These are phyloP conservation scores for Onychorhynchus coronatus DNA, from an alignment of 2,113 vertebrate genomes.

Conservation along the genomic window DNA sequence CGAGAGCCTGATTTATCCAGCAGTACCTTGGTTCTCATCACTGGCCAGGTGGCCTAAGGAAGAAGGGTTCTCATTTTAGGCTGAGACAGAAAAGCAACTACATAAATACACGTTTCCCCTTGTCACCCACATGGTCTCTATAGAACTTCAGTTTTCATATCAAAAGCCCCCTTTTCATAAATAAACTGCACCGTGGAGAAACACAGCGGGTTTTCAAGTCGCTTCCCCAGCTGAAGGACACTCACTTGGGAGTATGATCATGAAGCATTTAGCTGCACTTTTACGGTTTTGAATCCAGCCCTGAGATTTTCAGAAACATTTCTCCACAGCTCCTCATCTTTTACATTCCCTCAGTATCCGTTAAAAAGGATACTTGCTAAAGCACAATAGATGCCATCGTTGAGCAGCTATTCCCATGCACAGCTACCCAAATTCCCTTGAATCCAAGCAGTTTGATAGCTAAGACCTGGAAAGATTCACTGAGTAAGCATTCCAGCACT, in stretches of 20 bases:
- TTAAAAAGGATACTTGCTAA: not conserved
- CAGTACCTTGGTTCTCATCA: not conserved
- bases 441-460: not conserved
- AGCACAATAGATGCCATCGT: not conserved
- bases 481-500: not conserved
- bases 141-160: not conserved
- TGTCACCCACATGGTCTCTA: not conserved
- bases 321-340: not conserved
- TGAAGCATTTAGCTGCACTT: not conserved
- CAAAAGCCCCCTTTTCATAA: not conserved
- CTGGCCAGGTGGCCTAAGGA: not conserved
- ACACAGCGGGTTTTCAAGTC: not conserved
- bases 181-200: not conserved
- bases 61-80: not conserved
- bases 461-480: not conserved
- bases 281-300: not conserved
- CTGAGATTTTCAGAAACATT: not conserved
- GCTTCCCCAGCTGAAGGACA: not conserved
- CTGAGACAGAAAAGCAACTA: not conserved
- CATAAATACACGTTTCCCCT: not conserved
- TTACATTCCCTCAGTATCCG: not conserved
- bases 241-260: rapidly evolving
- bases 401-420: not conserved
- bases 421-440: not conserved
- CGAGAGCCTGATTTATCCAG: not conserved